Evolutionary conservation across 2,113 vertebrate species (phyloP).

Genomic region (Neolamprologus brichardi): DNA sequence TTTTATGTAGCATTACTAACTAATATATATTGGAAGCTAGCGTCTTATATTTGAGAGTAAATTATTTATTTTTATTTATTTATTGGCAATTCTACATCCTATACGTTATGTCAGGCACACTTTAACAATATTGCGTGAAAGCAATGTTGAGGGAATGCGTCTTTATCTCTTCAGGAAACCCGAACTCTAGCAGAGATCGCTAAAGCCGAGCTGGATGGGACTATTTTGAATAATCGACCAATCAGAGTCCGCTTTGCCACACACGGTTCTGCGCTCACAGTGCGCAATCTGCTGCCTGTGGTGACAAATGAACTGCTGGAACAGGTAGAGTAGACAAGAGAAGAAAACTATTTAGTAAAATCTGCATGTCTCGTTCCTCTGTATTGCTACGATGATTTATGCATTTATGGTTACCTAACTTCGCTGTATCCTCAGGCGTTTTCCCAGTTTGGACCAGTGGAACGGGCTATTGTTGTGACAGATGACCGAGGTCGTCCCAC

Average conservation of each 20-base stretch:
- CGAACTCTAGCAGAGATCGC: slow-evolving; percentile 94
- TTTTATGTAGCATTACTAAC: not conserved
- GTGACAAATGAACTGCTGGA: slow-evolving; percentile 97
- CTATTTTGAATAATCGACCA: slow-evolving; percentile 84
- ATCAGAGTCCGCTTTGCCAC: slow-evolving; percentile 91
- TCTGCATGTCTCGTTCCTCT: not conserved
- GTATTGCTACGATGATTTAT: not conserved
- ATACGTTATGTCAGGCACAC: not conserved
- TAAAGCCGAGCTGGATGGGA: slow-evolving; percentile 93
- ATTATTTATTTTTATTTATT: not conserved
- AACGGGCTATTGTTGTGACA: slow-evolving; percentile 89
- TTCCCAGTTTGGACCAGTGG: slow-evolving; percentile 90
- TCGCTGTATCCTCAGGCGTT: slow-evolving; percentile 69
- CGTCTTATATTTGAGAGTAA: not conserved
- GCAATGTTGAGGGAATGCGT: not conserved
- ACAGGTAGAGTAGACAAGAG: slow-evolving; percentile 54
- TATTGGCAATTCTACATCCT: not conserved
- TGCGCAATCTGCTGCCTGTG: slow-evolving; percentile 89
- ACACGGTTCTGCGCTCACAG: slow-evolving; percentile 85
- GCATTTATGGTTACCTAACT: not conserved
- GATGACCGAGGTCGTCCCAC: slow-evolving; percentile 93
- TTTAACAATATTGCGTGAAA: not conserved
- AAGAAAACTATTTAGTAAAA: not conserved
- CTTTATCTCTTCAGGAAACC: slow-evolving; percentile 78
- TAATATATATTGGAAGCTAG: not conserved